These are phyloP conservation scores for Dynastes grantii DNA, from an alignment of 2,888 invertebrate species.

Conservation along the genomic window DNA sequence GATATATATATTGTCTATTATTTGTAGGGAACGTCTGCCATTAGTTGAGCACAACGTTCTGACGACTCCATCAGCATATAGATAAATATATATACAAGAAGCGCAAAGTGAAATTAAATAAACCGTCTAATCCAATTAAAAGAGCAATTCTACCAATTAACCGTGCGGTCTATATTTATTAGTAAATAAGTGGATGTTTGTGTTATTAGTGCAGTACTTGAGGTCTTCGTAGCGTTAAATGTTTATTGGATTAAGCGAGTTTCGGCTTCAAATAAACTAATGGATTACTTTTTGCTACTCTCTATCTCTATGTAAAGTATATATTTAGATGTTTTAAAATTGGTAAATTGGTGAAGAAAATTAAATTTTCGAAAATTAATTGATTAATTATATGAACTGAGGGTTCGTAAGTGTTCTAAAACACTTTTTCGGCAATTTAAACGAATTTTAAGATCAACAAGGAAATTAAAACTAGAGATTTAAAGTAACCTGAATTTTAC, in stretches of 20 bases:
- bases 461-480: too few species aligned
- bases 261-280: conserved; percentile 13
- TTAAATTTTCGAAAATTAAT: too few species aligned
- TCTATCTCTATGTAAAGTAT: too few species aligned
- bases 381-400: too few species aligned
- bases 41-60: neutral
- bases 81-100: neutral
- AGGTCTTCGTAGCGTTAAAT: neutral
- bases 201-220: conserved; percentile 35
- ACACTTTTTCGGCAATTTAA: too few species aligned
- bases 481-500: too few species aligned
- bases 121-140: conserved; percentile 43
- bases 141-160: conserved; percentile 44
- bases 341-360: too few species aligned
- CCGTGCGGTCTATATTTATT: conserved; percentile 39
- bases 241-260: conserved; percentile 2
- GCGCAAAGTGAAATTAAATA: conserved; percentile 20
- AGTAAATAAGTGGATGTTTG: conserved; percentile 41
- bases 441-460: too few species aligned
- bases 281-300: conserved; percentile 3
- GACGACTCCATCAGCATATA: neutral
- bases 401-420: too few species aligned
- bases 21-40: neutral
- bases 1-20: neutral
- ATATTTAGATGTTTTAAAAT: too few species aligned